Evolutionary conservation across 1,140 invertebrate species (phyloP).

Genomic region (Tetramorium alpestre): DNA sequence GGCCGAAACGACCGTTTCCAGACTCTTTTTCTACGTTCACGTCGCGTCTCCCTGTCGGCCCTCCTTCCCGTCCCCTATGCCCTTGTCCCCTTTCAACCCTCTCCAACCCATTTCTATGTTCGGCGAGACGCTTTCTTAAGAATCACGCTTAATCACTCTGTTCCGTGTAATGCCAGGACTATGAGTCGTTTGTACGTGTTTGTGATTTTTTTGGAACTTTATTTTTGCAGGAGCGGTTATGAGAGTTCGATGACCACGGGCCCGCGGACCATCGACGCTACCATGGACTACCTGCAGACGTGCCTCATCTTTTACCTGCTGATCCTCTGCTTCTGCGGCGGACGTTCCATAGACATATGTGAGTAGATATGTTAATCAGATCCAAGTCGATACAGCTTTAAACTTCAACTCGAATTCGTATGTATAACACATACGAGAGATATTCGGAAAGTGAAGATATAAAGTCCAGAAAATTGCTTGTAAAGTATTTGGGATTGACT

Average conservation of each 20-base stretch:
- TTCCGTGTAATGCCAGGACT: neutral
- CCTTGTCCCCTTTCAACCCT: neutral
- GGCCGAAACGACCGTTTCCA: conserved; percentile 73
- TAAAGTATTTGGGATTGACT: no score
- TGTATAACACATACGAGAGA: no score
- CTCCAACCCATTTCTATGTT: conserved; percentile 10
- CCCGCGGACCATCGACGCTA: conserved; percentile 77
- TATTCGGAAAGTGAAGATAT: no score
- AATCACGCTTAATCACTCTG: conserved; percentile 62
- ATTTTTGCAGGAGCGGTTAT: conserved; percentile 83
- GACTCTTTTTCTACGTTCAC: conserved; percentile 64
- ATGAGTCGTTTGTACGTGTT: neutral
- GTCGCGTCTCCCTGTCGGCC: conserved; percentile 24
- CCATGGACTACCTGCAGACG: conserved; percentile 82
- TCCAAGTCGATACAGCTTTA: neutral
- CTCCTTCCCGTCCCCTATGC: neutral
- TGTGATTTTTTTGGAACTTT: conserved; percentile 46
- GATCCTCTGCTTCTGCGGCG: conserved; percentile 78
- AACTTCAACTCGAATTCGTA: neutral
- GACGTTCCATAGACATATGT: conserved; percentile 85
- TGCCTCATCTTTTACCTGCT: conserved; percentile 81
- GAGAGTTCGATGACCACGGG: conserved; percentile 84
- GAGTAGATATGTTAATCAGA: conserved; percentile 71
- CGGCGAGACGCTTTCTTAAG: conserved; percentile 30
- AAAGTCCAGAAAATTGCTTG: no score